These are phyloP conservation scores for Caenorhabditis japonica DNA, from an alignment of 2,888 invertebrate species.

Conservation along the genomic window DNA sequence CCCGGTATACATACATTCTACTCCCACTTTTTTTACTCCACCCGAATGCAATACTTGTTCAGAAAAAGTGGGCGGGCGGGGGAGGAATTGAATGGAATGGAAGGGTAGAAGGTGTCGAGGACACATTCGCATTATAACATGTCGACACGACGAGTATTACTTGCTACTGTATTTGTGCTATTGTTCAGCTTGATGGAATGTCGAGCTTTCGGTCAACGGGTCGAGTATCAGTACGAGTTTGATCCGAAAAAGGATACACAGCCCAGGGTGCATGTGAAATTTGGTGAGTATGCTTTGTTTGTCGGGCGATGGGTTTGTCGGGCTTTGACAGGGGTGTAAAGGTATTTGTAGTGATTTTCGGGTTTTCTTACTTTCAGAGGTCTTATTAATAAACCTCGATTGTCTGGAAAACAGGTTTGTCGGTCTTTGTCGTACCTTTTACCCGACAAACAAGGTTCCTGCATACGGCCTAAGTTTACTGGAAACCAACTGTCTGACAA, in stretches of 20 bases:
- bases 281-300: slow-evolving; percentile 44
- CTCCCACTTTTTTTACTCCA: slow-evolving; percentile 4
- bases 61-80: slow-evolving; percentile 37
- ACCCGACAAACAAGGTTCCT: no score
- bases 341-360: no score
- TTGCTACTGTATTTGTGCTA: slow-evolving; percentile 3
- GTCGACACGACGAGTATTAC: slow-evolving; percentile 1
- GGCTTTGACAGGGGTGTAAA: no score
- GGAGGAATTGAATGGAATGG: background rate
- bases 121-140: slow-evolving; percentile 7
- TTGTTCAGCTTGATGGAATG: slow-evolving; percentile 21
- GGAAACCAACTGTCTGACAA: no score
- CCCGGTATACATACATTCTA: slow-evolving; percentile 12
- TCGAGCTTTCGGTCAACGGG: slow-evolving; percentile 53
- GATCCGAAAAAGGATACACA: slow-evolving; percentile 54
- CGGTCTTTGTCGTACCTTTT: background rate
- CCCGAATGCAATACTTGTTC: background rate
- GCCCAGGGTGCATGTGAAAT: slow-evolving; percentile 57
- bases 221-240: slow-evolving; percentile 61
- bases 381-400: no score
- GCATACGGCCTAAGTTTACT: no score
- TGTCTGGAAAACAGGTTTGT: no score
- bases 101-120: background rate
- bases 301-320: no score
- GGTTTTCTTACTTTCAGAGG: no score